Evolutionary conservation across 2,888 invertebrate species (phyloP).

Genomic region (Xestia ashworthii): DNA sequence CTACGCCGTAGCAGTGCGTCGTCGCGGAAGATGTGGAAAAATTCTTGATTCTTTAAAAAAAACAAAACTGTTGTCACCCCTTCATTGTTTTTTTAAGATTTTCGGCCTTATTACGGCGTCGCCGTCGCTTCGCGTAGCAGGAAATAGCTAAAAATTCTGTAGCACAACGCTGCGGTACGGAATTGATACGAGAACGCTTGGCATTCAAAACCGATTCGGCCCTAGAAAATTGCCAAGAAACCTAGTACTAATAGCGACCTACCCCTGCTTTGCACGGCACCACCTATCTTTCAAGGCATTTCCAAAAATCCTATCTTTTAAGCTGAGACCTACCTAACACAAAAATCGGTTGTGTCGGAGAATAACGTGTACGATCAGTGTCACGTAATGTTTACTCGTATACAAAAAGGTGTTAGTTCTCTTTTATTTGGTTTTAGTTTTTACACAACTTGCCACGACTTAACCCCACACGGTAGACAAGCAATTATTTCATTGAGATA

Average conservation of each 20-base stretch:
- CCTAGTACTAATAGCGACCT: neutral
- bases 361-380: too few relatives aligned
- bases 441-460: too few relatives aligned
- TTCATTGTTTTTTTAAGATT: neutral
- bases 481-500: too few relatives aligned
- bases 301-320: too few relatives aligned
- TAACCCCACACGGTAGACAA: too few relatives aligned
- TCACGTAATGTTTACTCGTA: too few relatives aligned
- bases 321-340: too few relatives aligned
- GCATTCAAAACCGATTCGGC: neutral
- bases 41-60: neutral
- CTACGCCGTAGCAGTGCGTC: constrained; percentile 13
- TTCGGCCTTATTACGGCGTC: constrained; percentile 3
- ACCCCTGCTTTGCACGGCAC: neutral
- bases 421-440: too few relatives aligned
- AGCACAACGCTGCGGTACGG: neutral
- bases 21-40: neutral
- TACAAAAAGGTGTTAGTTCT: too few relatives aligned
- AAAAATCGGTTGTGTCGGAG: too few relatives aligned
- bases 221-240: neutral
- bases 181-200: neutral
- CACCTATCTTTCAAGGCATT: too few relatives aligned
- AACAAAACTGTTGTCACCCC: neutral
- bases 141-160: neutral
- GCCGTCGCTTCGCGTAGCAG: constrained; percentile 13